phyloP scores from a whole-genome alignment of 2,888 invertebrate genomes.

The Dermolepida albohirtum region DNA sequence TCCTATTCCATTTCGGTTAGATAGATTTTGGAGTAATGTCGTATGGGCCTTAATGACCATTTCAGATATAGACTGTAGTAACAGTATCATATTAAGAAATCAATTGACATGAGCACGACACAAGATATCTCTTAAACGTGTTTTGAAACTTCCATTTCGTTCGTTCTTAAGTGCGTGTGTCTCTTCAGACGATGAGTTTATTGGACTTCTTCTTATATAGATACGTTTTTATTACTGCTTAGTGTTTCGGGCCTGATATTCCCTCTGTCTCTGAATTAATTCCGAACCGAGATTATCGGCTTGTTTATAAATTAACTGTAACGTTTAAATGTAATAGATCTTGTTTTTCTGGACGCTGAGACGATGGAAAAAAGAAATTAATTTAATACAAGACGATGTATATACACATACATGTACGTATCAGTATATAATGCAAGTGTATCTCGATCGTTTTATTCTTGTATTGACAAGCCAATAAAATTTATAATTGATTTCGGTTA shows the following conservation, averaged over 20 bases:
- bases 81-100: slow-evolving; percentile 29
- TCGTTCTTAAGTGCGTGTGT: slow-evolving; percentile 9
- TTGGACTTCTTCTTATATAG: slow-evolving; percentile 28
- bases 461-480: slow-evolving; percentile 29
- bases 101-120: slow-evolving; percentile 30
- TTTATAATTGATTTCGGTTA: slow-evolving; percentile 24
- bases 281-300: slow-evolving; percentile 22
- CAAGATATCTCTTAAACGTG: slow-evolving; percentile 32
- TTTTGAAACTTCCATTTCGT: slow-evolving; percentile 23
- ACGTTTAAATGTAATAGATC: slow-evolving; percentile 30
- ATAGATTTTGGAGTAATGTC: slow-evolving; percentile 18
- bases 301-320: slow-evolving; percentile 31
- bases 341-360: slow-evolving; percentile 10
- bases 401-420: slow-evolving; percentile 3
- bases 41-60: slow-evolving; percentile 10
- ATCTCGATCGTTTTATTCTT: background rate
- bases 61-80: slow-evolving; percentile 7
- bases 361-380: slow-evolving; percentile 20
- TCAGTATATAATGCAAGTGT: slow-evolving; percentile 4
- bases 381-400: slow-evolving; percentile 13
- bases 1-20: background rate
- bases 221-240: slow-evolving; percentile 24
- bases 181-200: slow-evolving; percentile 16
- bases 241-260: slow-evolving; percentile 15
- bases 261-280: slow-evolving; percentile 27